Evolutionary conservation across 2,113 vertebrate species (phyloP).

Genomic region (Caranx ignobilis): DNA sequence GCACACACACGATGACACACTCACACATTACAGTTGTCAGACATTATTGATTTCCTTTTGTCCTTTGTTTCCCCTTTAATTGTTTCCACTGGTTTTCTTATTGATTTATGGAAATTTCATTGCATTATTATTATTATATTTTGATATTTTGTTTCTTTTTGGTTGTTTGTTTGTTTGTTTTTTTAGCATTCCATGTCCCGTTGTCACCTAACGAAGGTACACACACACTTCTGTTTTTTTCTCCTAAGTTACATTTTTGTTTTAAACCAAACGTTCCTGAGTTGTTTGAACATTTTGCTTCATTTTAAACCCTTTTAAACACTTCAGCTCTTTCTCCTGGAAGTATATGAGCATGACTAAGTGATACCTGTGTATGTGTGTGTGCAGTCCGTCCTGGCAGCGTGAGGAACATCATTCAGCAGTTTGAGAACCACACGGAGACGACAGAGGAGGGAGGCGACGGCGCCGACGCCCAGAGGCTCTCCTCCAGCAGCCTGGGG

Average conservation of each 20-base stretch:
- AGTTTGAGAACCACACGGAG: slow-evolving; percentile 91
- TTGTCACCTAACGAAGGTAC: slow-evolving; percentile 85
- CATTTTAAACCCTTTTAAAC: neutral
- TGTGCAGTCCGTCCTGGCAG: slow-evolving; percentile 88
- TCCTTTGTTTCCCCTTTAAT: slow-evolving; percentile 25
- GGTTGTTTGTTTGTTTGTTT: slow-evolving; percentile 38
- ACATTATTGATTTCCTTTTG: slow-evolving; percentile 15
- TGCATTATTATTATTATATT: slow-evolving; percentile 44
- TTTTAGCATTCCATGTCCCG: slow-evolving; percentile 84
- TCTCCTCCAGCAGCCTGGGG: slow-evolving; percentile 91
- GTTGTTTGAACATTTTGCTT: neutral
- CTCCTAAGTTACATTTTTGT: neutral
- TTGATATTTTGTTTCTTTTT: slow-evolving; percentile 61
- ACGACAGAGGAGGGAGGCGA: slow-evolving; percentile 80
- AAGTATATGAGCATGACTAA: neutral
- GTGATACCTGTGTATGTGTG: neutral
- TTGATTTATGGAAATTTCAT: slow-evolving; percentile 30
- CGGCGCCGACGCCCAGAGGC: slow-evolving; percentile 77
- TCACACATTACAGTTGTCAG: neutral
- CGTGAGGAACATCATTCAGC: slow-evolving; percentile 95
- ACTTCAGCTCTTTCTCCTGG: fast-evolving
- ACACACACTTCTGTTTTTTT: neutral
- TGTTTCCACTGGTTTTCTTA: neutral
- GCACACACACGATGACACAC: neutral
- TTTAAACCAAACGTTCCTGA: neutral